These are phyloP conservation scores for Macropus fuliginosus DNA, from an alignment of 2,797 vertebrate species.

Conservation along the genomic window DNA sequence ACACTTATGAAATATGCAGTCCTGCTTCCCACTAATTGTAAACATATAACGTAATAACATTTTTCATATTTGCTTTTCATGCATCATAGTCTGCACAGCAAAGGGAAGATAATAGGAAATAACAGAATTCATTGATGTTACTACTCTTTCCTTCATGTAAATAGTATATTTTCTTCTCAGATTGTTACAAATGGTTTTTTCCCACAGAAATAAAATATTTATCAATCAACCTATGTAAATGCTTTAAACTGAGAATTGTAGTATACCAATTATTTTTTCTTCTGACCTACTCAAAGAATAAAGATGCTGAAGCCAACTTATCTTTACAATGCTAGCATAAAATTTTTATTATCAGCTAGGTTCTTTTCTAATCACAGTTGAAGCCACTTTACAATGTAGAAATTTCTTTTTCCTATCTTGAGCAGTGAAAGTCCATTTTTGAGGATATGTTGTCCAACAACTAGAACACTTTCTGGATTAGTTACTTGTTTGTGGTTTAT, in stretches of 20 bases:
- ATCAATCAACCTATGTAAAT: conserved; percentile 47
- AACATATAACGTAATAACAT: background rate
- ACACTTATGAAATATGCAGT: background rate
- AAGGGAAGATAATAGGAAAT: background rate
- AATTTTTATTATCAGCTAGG: conserved; percentile 17
- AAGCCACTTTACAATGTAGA: conserved; percentile 96
- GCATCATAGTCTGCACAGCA: conserved; percentile 1
- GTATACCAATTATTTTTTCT: conserved; percentile 21
- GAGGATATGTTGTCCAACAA: conserved; percentile 92
- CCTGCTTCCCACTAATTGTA: background rate
- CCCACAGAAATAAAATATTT: conserved; percentile 54
- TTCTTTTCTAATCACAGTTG: conserved; percentile 84
- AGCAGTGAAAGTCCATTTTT: conserved; percentile 94
- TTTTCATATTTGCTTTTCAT: background rate
- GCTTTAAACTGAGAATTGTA: conserved; percentile 38
- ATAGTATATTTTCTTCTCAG: background rate
- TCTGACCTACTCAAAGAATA: conserved; percentile 6
- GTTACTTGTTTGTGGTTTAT: conserved; percentile 92
- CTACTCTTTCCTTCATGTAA: background rate
- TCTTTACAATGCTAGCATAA: conserved; percentile 50
- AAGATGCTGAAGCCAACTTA: conserved; percentile 16
- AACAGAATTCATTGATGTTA: background rate
- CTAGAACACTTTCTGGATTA: conserved; percentile 92
- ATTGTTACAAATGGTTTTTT: background rate
- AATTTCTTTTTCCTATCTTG: conserved; percentile 95